These are phyloP conservation scores for Stichodactyla mertensii DNA, from an alignment of 64 coral and sea anemone genomes.

Conservation along the genomic window DNA sequence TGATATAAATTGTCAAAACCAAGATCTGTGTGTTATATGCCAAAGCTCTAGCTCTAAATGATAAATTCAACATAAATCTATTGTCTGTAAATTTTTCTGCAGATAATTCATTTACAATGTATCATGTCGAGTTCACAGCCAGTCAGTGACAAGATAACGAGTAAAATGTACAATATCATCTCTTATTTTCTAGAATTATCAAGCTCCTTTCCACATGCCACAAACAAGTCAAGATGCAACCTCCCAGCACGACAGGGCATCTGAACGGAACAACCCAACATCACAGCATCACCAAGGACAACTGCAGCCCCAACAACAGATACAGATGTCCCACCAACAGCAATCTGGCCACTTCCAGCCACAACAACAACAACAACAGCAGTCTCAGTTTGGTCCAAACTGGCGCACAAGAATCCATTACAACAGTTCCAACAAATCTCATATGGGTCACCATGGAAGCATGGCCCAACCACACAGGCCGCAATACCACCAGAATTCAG, in stretches of 20 bases:
- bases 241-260: not conserved
- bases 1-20: no score
- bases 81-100: no score
- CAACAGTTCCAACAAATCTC: not conserved
- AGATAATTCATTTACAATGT: no score
- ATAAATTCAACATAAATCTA: not conserved
- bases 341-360: constrained; percentile 29
- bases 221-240: constrained; percentile 23
- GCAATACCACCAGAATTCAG: not conserved
- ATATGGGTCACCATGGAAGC: not conserved
- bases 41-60: no score
- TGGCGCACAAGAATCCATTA: constrained; percentile 15
- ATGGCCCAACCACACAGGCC: not conserved
- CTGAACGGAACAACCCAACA: constrained; percentile 30
- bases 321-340: constrained; percentile 13
- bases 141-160: no score
- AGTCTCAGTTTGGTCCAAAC: not conserved
- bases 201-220: not conserved
- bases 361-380: constrained; percentile 11
- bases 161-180: no score
- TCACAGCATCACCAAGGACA: constrained; percentile 35
- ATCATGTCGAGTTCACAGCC: no score
- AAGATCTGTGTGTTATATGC: no score
- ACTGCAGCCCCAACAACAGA: constrained; percentile 8
- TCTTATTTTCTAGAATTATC: not conserved